Evolutionary conservation across 2,888 invertebrate genomes (phyloP).

Genomic region (Aplocera efformata): DNA sequence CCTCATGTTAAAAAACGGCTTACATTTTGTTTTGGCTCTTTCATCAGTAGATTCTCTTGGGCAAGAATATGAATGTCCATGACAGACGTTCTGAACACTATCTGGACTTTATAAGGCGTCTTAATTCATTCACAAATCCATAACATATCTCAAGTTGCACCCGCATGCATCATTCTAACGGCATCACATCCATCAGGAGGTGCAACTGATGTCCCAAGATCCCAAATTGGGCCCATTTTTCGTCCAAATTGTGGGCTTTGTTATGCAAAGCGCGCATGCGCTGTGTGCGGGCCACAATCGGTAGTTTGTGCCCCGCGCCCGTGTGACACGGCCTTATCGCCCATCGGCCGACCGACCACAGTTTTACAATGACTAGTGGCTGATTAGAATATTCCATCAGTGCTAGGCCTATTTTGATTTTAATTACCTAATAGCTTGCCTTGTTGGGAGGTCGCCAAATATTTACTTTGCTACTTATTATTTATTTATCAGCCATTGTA

Average conservation of each 20-base stretch:
- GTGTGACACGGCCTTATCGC: constrained; percentile 67
- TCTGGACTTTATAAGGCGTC: no score
- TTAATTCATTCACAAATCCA: no score
- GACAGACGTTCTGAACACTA: no score
- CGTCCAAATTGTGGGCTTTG: constrained; percentile 79
- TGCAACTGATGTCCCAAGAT: constrained; percentile 48
- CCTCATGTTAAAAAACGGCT: no score
- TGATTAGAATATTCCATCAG: constrained; percentile 78
- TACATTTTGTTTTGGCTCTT: no score
- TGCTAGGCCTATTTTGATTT: constrained; percentile 52
- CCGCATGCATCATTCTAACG: constrained; percentile 18
- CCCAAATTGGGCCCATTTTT: constrained; percentile 72
- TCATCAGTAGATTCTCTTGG: no score
- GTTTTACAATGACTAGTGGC: constrained; percentile 67
- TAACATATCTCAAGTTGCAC: no score
- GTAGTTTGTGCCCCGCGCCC: constrained; percentile 65
- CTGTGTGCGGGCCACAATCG: constrained; percentile 56
- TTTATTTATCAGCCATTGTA: no score
- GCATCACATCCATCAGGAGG: constrained; percentile 29
- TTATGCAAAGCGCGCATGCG: constrained; percentile 29
- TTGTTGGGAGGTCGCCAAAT: constrained; percentile 43
- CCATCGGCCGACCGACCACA: constrained; percentile 64
- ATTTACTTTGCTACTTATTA: neutral
- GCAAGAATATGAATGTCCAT: no score
- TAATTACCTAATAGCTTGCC: constrained; percentile 52